phyloP scores from a whole-genome alignment of 2,113 vertebrate genomes.

The Heterotilapia buettikoferi region DNA sequence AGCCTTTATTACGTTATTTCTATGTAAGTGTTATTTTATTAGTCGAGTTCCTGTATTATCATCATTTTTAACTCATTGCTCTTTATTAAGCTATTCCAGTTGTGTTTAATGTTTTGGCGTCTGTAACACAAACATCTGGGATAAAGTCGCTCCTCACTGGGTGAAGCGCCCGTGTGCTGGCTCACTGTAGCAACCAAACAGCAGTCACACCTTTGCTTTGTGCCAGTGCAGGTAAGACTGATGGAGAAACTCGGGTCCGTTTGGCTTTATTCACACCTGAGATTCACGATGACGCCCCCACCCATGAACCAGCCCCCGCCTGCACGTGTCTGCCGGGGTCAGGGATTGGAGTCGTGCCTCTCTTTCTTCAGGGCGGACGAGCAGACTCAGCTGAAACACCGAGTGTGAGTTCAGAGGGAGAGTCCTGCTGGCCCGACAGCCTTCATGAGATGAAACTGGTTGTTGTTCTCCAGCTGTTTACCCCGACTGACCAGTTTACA shows the following conservation, averaged over 20 bases:
- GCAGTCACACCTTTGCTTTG: neutral
- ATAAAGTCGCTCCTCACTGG: neutral
- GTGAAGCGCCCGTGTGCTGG: neutral
- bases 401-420: neutral
- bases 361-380: conserved; percentile 66
- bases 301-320: neutral
- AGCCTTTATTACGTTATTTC: neutral
- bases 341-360: conserved; percentile 64
- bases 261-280: neutral
- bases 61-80: neutral
- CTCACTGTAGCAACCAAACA: neutral
- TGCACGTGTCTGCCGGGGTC: conserved; percentile 75
- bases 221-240: neutral
- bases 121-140: neutral
- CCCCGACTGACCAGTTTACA: neutral
- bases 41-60: neutral
- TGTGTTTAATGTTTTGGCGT: neutral
- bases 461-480: neutral
- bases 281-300: neutral
- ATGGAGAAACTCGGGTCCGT: fast-evolving
- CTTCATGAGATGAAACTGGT: neutral
- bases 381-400: neutral
- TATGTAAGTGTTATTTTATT: neutral
- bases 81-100: neutral
- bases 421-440: neutral